Evolutionary conservation across 2,797 vertebrate species (phyloP).

Genomic region (Danio albolineatus): DNA sequence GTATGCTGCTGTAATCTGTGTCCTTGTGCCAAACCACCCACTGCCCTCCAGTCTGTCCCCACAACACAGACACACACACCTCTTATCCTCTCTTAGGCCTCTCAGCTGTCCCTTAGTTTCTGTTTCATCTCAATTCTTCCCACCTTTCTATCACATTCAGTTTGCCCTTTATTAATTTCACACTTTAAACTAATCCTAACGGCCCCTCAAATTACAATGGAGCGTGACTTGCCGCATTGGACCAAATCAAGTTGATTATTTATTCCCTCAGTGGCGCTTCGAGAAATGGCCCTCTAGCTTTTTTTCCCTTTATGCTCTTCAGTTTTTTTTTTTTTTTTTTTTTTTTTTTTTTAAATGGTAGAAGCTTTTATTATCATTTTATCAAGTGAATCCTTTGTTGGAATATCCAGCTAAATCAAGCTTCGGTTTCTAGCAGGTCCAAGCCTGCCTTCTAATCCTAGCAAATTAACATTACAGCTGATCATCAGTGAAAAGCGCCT

Average conservation of each 20-base stretch:
- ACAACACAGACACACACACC: conserved; percentile 1
- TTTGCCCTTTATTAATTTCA: conserved; percentile 60
- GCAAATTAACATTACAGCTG: no score
- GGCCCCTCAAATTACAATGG: conserved; percentile 64
- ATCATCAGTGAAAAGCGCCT: no score
- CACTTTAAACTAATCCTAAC: conserved; percentile 58
- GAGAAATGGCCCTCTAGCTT: background rate
- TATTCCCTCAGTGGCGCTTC: conserved; percentile 46
- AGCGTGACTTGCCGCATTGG: conserved; percentile 64
- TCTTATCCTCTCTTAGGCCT: conserved; percentile 1
- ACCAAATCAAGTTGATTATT: conserved; percentile 59
- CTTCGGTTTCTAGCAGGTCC: background rate
- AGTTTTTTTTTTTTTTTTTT: conserved; percentile 16
- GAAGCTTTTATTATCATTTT: background rate
- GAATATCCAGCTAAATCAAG: background rate
- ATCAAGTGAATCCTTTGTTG: background rate
- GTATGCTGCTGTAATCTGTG: conserved; percentile 67
- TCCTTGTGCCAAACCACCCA: conserved; percentile 66
- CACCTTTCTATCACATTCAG: conserved; percentile 42
- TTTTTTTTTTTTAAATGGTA: background rate
- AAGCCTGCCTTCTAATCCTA: background rate
- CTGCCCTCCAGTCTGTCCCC: conserved; percentile 65
- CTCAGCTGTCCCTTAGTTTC: background rate
- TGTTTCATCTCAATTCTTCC: conserved; percentile 42
- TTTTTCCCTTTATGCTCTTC: background rate